A percentile compares a stretch with the other conserved stretches of the same genome.
phyloP scores from a whole-genome alignment of 2,113 vertebrate species.

The Callipepla californica region DNA sequence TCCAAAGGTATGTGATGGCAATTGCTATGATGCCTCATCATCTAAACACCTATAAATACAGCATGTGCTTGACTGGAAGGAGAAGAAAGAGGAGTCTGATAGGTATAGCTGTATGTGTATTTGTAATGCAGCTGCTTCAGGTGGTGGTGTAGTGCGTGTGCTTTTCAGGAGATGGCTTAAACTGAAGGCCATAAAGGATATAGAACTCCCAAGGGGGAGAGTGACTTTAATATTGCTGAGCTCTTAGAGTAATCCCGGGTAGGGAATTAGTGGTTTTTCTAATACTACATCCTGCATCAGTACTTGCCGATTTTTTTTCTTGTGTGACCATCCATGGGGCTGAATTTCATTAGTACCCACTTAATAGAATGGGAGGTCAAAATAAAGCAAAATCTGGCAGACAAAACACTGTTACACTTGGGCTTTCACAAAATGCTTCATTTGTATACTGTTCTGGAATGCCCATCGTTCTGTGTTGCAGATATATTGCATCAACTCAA shows the following conservation, averaged over 20 bases:
- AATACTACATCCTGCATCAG: too few relatives aligned
- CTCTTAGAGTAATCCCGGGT: background rate
- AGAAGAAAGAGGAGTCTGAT: background rate
- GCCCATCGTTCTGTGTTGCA: background rate
- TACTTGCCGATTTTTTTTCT: background rate
- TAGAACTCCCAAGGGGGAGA: background rate
- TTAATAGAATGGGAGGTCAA: background rate
- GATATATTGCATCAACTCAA: background rate
- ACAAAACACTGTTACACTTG: background rate
- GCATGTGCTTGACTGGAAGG: background rate
- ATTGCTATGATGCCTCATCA: background rate
- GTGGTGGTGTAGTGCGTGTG: background rate
- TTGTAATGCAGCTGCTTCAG: background rate
- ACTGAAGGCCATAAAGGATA: background rate
- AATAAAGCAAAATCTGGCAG: background rate
- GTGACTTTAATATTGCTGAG: background rate
- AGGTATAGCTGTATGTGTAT: background rate
- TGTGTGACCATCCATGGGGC: background rate
- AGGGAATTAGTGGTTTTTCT: background rate
- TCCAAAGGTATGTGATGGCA: background rate
- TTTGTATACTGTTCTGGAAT: background rate
- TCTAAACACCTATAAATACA: background rate
- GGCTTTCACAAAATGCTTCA: background rate
- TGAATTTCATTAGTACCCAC: background rate
- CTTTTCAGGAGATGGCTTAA: background rate